phyloP scores from a whole-genome alignment of 2,888 invertebrate genomes.

The Tromatobia lineatoria region DNA sequence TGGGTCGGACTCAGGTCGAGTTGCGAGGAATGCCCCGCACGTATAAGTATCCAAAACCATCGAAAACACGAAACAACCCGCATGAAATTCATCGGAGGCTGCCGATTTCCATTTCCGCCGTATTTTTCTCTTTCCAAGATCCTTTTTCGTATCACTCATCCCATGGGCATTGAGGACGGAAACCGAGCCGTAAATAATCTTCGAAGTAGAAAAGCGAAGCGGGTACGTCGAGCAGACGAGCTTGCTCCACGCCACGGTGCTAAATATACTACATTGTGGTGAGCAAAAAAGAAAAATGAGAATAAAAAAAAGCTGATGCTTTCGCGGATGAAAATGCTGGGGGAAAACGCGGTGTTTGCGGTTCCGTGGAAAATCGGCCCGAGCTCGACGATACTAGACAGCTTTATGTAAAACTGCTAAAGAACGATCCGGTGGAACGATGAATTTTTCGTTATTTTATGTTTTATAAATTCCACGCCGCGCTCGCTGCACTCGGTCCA shows the following conservation, averaged over 20 bases:
- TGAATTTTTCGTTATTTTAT: constrained; percentile 46
- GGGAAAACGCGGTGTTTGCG: constrained; percentile 53
- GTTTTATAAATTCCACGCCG: constrained; percentile 4
- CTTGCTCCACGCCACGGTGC: background rate
- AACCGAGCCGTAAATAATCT: constrained; percentile 67
- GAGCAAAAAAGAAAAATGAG: constrained; percentile 19
- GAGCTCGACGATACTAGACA: constrained; percentile 36
- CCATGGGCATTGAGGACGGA: constrained; percentile 60
- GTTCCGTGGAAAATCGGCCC: constrained; percentile 55
- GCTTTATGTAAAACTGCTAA: constrained; percentile 60
- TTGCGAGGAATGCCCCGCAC: too few species aligned
- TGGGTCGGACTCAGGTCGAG: too few species aligned
- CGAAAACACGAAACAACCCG: constrained; percentile 55
- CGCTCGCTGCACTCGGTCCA: background rate
- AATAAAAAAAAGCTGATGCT: constrained; percentile 49
- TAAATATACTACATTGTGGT: constrained; percentile 18
- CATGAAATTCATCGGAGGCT: constrained; percentile 60
- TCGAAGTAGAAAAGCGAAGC: constrained; percentile 34
- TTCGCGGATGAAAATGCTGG: constrained; percentile 60
- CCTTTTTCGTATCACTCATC: constrained; percentile 59
- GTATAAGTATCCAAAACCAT: background rate
- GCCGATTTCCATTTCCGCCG: constrained; percentile 57
- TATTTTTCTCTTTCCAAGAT: constrained; percentile 41
- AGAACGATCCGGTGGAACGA: constrained; percentile 42
- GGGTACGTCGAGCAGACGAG: constrained; percentile 2